Percentiles rank a stretch among this genome's conserved stretches.
phyloP scores from a whole-genome alignment of 2,797 vertebrate genomes.

The Eidolon dupreanum region DNA sequence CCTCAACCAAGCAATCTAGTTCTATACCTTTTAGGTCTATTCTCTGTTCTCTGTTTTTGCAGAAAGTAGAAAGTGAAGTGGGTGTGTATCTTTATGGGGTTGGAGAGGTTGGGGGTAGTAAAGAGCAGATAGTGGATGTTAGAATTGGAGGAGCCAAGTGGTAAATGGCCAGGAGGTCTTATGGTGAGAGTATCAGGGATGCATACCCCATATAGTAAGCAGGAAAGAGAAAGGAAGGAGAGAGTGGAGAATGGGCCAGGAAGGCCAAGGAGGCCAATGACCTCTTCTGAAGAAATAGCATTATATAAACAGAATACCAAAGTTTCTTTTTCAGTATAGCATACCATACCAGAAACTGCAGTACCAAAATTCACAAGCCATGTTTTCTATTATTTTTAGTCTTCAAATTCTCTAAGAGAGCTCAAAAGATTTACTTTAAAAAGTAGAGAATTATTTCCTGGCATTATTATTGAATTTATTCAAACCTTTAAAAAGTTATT shows the following conservation, averaged over 20 bases:
- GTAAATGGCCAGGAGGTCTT: neutral
- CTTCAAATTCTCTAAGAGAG: constrained; percentile 2
- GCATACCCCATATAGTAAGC: neutral
- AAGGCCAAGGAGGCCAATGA: neutral
- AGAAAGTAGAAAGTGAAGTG: neutral
- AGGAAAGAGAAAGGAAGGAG: neutral
- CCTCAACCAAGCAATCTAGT: neutral
- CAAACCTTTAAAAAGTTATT: neutral
- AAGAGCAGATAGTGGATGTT: neutral
- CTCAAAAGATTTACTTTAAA: neutral
- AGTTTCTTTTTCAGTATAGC: neutral
- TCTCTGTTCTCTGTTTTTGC: neutral
- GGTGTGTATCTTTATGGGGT: neutral
- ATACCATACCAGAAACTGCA: neutral
- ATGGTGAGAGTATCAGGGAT: neutral
- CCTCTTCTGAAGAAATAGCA: neutral
- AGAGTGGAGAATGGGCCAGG: neutral
- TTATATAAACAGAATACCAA: neutral
- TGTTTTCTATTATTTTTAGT: constrained; percentile 22
- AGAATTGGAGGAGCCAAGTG: neutral
- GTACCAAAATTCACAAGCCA: neutral
- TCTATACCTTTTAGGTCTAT: neutral
- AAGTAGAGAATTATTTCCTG: constrained; percentile 19
- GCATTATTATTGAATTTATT: neutral
- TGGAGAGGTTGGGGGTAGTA: neutral